Evolutionary conservation across 2,113 vertebrate species (phyloP).

Genomic region (Ptychochromis oligacanthus): DNA sequence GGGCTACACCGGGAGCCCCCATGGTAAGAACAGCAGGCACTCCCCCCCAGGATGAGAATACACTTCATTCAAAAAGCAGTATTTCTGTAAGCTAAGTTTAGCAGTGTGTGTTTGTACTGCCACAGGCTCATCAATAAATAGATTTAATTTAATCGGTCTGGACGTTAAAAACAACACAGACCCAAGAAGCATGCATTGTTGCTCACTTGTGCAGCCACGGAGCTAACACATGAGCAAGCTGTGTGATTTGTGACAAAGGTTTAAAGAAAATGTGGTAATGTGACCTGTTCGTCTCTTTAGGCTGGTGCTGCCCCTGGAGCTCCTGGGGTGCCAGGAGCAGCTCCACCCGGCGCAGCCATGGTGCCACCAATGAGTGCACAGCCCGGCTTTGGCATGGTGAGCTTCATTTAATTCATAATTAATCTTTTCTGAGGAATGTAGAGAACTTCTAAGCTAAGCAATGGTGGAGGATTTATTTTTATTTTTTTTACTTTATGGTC

Average conservation of each 20-base stretch:
- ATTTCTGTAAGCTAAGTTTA: not conserved
- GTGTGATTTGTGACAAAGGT: not conserved
- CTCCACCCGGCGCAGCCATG: constrained; percentile 79
- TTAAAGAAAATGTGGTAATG: not conserved
- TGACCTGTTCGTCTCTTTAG: constrained; percentile 45
- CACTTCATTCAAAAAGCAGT: not conserved
- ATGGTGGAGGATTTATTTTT: too few species aligned
- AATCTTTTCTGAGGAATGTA: not conserved
- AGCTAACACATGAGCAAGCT: not conserved
- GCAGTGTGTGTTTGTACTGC: not conserved
- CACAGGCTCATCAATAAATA: not conserved
- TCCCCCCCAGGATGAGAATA: not conserved
- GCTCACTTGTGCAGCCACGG: not conserved
- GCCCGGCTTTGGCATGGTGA: constrained; percentile 92
- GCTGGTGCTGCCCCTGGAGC: constrained; percentile 65
- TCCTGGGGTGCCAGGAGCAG: constrained; percentile 81
- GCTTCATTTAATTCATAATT: constrained; percentile 31
- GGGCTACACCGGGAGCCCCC: constrained; percentile 85
- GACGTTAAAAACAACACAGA: not conserved
- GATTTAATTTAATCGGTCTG: not conserved
- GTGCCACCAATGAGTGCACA: constrained; percentile 83
- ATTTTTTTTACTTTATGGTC: not conserved
- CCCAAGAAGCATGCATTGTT: not conserved
- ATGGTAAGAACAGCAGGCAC: constrained; percentile 80
- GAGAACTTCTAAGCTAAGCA: not conserved